These are phyloP conservation scores for Melanostigma gelatinosum DNA, from an alignment of 2,113 vertebrate species.

Conservation along the genomic window DNA sequence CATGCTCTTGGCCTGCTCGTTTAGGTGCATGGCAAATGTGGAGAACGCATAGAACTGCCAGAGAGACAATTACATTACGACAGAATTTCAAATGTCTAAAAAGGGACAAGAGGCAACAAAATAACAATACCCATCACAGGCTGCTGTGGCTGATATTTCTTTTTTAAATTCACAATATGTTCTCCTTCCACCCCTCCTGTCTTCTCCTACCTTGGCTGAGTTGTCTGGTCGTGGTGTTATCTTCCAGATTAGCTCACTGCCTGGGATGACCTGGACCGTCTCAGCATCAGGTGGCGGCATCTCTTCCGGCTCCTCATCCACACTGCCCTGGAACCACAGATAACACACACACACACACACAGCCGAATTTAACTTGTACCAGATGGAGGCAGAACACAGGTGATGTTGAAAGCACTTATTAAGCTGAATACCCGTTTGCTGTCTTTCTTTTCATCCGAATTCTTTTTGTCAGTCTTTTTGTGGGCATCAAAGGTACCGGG, in stretches of 20 bases:
- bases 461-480: slow-evolving; percentile 94
- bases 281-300: slow-evolving; percentile 93
- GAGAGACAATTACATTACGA: slow-evolving; percentile 1
- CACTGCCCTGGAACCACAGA: slow-evolving; percentile 72
- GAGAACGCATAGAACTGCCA: slow-evolving; percentile 97
- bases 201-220: slow-evolving; percentile 88
- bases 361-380: neutral
- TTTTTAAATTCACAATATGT: neutral
- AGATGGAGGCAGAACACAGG: neutral
- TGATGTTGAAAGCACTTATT: neutral
- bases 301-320: slow-evolving; percentile 92
- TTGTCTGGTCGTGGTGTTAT: slow-evolving; percentile 95
- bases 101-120: neutral
- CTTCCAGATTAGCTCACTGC: slow-evolving; percentile 94
- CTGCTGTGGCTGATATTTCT: neutral
- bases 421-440: slow-evolving; percentile 86
- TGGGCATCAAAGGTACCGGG: slow-evolving; percentile 87
- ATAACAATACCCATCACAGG: neutral
- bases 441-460: slow-evolving; percentile 90
- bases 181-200: neutral
- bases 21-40: slow-evolving; percentile 94
- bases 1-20: slow-evolving; percentile 93
- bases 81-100: neutral
- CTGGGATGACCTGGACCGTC: slow-evolving; percentile 92
- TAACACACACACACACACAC: neutral